Percentiles rank a stretch among this genome's conserved stretches.
Conservation (phyloP, 1,140 invertebrate genomes). For the Drosophila ambigua region DNA sequence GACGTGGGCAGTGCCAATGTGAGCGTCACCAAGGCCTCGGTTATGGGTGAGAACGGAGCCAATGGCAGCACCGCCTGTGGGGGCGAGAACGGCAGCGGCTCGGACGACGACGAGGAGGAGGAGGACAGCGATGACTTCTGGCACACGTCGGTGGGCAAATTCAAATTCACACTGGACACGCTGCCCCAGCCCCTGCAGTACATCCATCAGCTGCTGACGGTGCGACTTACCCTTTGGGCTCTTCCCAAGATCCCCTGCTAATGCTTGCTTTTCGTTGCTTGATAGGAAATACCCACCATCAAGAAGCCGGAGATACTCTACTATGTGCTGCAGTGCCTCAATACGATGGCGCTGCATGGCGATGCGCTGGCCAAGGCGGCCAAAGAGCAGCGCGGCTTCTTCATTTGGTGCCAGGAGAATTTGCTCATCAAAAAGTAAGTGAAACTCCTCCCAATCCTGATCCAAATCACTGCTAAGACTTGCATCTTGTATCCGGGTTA, state of each 20-base stretch:
- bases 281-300: slow-evolving; percentile 90
- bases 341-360: slow-evolving; percentile 95
- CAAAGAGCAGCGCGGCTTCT: slow-evolving; percentile 96
- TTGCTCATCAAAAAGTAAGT: slow-evolving; percentile 96
- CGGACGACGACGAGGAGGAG: slow-evolving; percentile 88
- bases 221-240: slow-evolving; percentile 76
- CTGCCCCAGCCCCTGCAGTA: slow-evolving; percentile 96
- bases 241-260: background rate
- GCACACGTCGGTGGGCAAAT: slow-evolving; percentile 96
- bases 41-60: slow-evolving; percentile 85
- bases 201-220: slow-evolving; percentile 94
- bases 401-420: slow-evolving; percentile 99
- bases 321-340: slow-evolving; percentile 95
- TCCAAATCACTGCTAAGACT: background rate
- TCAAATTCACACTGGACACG: slow-evolving; percentile 95
- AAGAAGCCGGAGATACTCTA: slow-evolving; percentile 97
- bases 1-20: slow-evolving; percentile 88
- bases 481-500: slow-evolving; percentile 81
- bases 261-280: slow-evolving; percentile 47
- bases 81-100: slow-evolving; percentile 86
- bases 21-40: slow-evolving; percentile 80
- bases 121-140: slow-evolving; percentile 92
- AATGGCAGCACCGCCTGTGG: slow-evolving; percentile 66
- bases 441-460: rapidly evolving
- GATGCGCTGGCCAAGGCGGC: slow-evolving; percentile 95